Base-by-base conservation (phyloP, 2,113 vertebrate species). In the Upupa epops region DNA sequence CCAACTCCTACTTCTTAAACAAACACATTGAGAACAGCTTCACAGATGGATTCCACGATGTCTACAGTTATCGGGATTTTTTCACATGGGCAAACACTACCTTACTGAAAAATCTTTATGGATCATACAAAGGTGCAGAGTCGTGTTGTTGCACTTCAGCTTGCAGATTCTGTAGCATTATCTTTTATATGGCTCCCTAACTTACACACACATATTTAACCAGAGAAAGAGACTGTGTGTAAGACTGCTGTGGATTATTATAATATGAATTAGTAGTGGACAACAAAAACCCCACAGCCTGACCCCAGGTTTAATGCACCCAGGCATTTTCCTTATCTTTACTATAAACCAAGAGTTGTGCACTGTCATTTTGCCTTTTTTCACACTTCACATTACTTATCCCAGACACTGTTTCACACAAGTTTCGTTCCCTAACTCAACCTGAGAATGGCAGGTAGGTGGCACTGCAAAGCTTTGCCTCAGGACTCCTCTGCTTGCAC, bases 21-120 rank as follows among this genome's bases (percentile, higher is more conserved):
- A 98, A 98, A 46, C 99, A 99, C 86, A 98, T 99, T 20, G 97
- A 97, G 61, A 97, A 97, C 89, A 99, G 98, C 95, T 99, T 99
- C 96, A 98, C 97, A 32, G 96, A 92, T 75, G 98, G 98, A 54
- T 96, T 98, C 74, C 94, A 97, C 0, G 95, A 97, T 17, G 93
- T 97, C 48, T 97, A 98, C 97, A 98, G 97, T 69, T 98, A 98
- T 61, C 96, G 79, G 83, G 98, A 98, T 29, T 98, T 99, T 95
- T 99, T 99, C 85, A 92, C 56, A 1, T 99, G 99, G 99, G 98
- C 98, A 36, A 99, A 98, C 88, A 98, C 97, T 22, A 98, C 98
- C 18, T 97, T 99, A 36, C 51, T 99, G 64, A 97, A 93, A 95
- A 99, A 97, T 89, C 96, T 99, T 66, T 99, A 98, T 58, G 98